A percentile compares a stretch with the other conserved stretches of the same genome.
Evolutionary conservation across 37 sponge, comb jelly and placozoan genomes (phyloP).

Genomic region (Amphimedon queenslandica): DNA sequence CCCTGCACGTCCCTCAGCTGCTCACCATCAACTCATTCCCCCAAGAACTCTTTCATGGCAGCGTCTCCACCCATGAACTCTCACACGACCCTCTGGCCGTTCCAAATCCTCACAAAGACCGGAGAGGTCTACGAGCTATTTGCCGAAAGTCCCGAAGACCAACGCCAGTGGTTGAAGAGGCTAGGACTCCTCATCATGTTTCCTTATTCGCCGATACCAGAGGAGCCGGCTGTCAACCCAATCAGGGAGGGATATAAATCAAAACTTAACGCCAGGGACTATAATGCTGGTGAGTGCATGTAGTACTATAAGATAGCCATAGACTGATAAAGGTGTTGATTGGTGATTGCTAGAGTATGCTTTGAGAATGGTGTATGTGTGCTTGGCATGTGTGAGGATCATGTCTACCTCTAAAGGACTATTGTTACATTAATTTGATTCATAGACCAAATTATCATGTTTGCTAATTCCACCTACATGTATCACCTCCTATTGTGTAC

Average conservation of each 20-base stretch:
- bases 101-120: not conserved
- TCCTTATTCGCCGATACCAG: slow-evolving; percentile 47
- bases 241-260: slow-evolving; percentile 31
- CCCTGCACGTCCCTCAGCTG: not conserved
- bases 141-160: slow-evolving; percentile 18
- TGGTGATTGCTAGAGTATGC: not conserved
- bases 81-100: not conserved
- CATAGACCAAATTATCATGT: not conserved
- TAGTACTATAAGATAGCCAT: not conserved
- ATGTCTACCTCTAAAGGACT: too few relatives aligned
- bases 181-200: slow-evolving; percentile 41
- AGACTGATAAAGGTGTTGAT: not conserved
- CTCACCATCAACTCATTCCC: not conserved
- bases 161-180: slow-evolving; percentile 29
- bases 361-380: too few relatives aligned
- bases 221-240: slow-evolving; percentile 40
- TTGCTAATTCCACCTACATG: not conserved
- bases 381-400: too few relatives aligned
- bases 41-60: not conserved
- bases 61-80: not conserved
- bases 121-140: slow-evolving; percentile 36
- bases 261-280: slow-evolving; percentile 25
- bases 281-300: slow-evolving; percentile 30
- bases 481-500: not conserved
- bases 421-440: not conserved